These are phyloP conservation scores for Dusona sp. DNA, from an alignment of 2,888 invertebrate species.

Conservation along the genomic window DNA sequence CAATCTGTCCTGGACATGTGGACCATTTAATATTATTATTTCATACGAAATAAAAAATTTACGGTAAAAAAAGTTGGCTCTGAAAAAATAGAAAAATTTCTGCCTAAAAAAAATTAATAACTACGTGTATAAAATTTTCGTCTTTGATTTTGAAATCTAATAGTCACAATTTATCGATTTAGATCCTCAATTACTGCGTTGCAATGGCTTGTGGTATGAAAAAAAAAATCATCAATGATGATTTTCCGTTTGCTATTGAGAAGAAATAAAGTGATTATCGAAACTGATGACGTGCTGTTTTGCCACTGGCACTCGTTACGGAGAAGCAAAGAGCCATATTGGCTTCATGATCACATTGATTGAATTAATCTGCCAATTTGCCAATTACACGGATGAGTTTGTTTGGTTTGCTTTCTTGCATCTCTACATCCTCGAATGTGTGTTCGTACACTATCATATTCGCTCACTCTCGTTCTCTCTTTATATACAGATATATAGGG, in stretches of 20 bases:
- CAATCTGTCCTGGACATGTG: neutral
- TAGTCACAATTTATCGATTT: neutral
- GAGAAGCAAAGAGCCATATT: constrained; percentile 58
- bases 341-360: constrained; percentile 78
- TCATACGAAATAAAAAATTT: neutral
- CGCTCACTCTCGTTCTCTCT: constrained; percentile 51
- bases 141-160: neutral
- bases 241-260: neutral
- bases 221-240: neutral
- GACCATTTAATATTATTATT: neutral
- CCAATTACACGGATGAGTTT: constrained; percentile 84
- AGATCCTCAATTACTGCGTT: neutral
- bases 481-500: constrained; percentile 12
- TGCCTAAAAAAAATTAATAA: neutral
- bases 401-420: constrained; percentile 80
- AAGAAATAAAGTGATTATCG: constrained; percentile 44
- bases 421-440: constrained; percentile 70
- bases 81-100: neutral
- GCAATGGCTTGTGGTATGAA: neutral
- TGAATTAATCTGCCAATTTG: constrained; percentile 84
- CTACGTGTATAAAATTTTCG: neutral
- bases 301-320: constrained; percentile 39
- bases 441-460: neutral
- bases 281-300: constrained; percentile 51
- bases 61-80: neutral